Conservation (phyloP, 1,140 invertebrate species). For the Aplysia californica region DNA sequence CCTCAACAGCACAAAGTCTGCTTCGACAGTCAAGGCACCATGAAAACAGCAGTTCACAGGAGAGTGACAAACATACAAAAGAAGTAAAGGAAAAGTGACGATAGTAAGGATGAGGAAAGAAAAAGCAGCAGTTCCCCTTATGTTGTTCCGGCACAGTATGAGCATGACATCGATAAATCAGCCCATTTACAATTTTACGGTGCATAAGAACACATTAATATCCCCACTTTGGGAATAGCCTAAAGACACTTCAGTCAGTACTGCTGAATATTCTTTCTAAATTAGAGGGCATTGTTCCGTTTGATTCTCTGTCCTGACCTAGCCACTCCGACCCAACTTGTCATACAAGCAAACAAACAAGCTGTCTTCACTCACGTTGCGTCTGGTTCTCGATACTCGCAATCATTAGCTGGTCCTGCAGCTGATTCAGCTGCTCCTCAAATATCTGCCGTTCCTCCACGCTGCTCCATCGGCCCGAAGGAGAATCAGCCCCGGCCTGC, state of each 20-base stretch:
- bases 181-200: too few relatives aligned
- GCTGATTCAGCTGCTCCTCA: constrained; percentile 47
- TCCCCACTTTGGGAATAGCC: neutral
- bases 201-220: too few relatives aligned
- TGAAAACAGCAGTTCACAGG: too few relatives aligned
- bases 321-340: neutral
- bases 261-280: neutral
- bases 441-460: constrained; percentile 34
- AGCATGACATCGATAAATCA: too few relatives aligned
- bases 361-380: constrained; percentile 39
- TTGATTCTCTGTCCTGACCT: too few relatives aligned
- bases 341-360: neutral
- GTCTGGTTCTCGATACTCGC: constrained; percentile 54
- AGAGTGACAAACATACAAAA: too few relatives aligned
- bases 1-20: too few relatives aligned
- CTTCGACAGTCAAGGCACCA: too few relatives aligned
- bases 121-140: too few relatives aligned
- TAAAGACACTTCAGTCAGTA: neutral
- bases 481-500: constrained; percentile 6
- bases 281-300: neutral
- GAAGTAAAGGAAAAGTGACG: too few relatives aligned
- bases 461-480: neutral
- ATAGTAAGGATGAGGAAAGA: too few relatives aligned
- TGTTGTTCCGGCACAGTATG: too few relatives aligned
- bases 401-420: constrained; percentile 51